These are phyloP conservation scores for Heliocidaris tuberculata DNA, from an alignment of 35 echinoderm and acorn worm genomes.

Conservation along the genomic window DNA sequence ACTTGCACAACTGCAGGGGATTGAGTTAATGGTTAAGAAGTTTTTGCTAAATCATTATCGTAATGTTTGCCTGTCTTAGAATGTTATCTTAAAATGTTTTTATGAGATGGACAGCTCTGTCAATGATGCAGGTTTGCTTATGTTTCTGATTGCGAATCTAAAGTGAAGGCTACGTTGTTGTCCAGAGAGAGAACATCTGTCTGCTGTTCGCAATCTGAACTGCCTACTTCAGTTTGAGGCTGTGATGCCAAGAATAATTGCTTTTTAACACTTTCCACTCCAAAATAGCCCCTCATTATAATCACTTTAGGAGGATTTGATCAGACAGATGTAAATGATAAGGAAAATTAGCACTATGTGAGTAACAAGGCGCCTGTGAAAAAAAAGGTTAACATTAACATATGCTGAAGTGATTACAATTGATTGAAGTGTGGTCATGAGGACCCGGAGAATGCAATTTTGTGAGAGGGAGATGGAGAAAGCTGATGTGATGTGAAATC, in stretches of 20 bases:
- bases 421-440: conserved; percentile 25
- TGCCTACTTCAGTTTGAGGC: background rate
- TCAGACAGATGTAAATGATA: conserved; percentile 4
- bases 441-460: background rate
- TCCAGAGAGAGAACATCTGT: conserved; percentile 31
- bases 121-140: background rate
- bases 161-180: background rate
- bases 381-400: background rate
- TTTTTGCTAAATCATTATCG: background rate
- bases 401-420: conserved; percentile 34
- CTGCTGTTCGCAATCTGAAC: conserved; percentile 35
- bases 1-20: too few species aligned
- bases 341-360: background rate
- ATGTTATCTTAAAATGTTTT: background rate
- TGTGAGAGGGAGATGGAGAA: conserved; percentile 15
- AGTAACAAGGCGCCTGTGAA: background rate
- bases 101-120: background rate
- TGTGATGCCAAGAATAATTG: background rate
- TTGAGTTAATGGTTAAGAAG: too few species aligned
- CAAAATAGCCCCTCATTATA: background rate
- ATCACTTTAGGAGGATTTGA: background rate
- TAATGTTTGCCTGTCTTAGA: background rate
- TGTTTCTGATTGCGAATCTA: background rate
- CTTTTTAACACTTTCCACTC: background rate
- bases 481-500: conserved; percentile 26